phyloP scores from a whole-genome alignment of 2,888 invertebrate genomes.

The Acheta domesticus region DNA sequence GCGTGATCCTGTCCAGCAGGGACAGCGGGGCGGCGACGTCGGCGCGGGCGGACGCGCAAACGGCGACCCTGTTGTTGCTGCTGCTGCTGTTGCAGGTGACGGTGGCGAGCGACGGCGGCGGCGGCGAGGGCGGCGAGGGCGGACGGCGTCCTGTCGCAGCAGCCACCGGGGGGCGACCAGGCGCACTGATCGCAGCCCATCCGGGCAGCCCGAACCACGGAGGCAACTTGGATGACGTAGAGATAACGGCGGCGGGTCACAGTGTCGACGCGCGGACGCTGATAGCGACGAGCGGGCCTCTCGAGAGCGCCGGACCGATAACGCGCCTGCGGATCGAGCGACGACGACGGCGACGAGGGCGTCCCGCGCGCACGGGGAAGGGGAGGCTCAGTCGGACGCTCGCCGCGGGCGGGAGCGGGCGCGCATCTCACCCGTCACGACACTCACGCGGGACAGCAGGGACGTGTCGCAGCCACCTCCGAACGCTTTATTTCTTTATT shows the following conservation, averaged over 20 bases:
- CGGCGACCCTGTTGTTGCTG: slow-evolving; percentile 38
- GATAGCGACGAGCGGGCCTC: background rate
- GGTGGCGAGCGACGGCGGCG: background rate
- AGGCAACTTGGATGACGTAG: slow-evolving; percentile 27
- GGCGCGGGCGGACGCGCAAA: slow-evolving; percentile 25
- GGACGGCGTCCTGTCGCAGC: background rate
- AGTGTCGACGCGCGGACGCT: slow-evolving; percentile 1
- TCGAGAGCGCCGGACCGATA: too few species aligned
- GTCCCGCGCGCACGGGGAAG: too few species aligned
- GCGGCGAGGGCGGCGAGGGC: background rate
- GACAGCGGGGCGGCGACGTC: slow-evolving; percentile 39
- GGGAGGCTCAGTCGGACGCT: too few species aligned
- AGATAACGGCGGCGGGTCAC: slow-evolving; percentile 2
- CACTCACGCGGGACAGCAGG: too few species aligned
- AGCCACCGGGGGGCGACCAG: slow-evolving; percentile 21
- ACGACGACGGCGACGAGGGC: too few species aligned
- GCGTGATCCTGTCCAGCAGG: background rate
- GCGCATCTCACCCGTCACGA: too few species aligned
- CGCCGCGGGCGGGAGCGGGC: too few species aligned
- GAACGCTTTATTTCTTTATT: too few species aligned
- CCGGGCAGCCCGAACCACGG: slow-evolving; percentile 27
- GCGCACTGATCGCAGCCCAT: slow-evolving; percentile 29
- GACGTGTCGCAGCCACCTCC: too few species aligned
- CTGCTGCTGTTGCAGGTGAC: slow-evolving; percentile 44
- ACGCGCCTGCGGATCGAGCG: too few species aligned